phyloP scores from a whole-genome alignment of 2,888 invertebrate genomes.

The Opisthograptis luteolata region DNA sequence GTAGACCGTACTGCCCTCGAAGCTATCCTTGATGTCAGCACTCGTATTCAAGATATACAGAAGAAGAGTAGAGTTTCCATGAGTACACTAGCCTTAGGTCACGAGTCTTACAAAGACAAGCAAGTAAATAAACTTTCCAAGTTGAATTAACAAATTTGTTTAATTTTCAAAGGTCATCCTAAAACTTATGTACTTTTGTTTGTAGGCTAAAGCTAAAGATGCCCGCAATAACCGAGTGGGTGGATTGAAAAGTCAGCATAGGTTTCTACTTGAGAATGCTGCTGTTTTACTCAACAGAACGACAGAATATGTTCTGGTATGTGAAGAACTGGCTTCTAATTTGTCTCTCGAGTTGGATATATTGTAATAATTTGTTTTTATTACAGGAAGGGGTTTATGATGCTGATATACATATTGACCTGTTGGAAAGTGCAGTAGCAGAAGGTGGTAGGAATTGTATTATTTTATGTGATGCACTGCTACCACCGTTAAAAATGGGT shows the following conservation, averaged over 20 bases:
- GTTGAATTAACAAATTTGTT: slow-evolving; percentile 47
- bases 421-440: slow-evolving; percentile 85
- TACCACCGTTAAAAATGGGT: slow-evolving; percentile 87
- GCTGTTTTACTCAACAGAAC: slow-evolving; percentile 83
- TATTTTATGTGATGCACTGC: slow-evolving; percentile 87
- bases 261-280: slow-evolving; percentile 88
- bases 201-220: slow-evolving; percentile 86
- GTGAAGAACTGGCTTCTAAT: slow-evolving; percentile 16
- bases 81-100: slow-evolving; percentile 69
- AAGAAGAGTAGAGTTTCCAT: slow-evolving; percentile 71
- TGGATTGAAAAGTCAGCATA: slow-evolving; percentile 79
- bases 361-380: slow-evolving; percentile 7
- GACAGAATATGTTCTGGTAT: slow-evolving; percentile 83
- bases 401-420: slow-evolving; percentile 84
- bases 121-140: slow-evolving; percentile 59
- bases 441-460: slow-evolving; percentile 86
- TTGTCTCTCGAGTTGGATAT: background rate
- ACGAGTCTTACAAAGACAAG: slow-evolving; percentile 79
- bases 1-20: slow-evolving; percentile 72
- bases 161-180: slow-evolving; percentile 42
- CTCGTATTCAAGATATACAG: slow-evolving; percentile 66
- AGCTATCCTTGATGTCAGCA: slow-evolving; percentile 71
- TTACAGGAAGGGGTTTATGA: slow-evolving; percentile 88
- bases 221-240: slow-evolving; percentile 78
- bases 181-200: slow-evolving; percentile 39